Conservation (phyloP, 2,113 vertebrate species). For the Urocynchramus pylzowi region DNA sequence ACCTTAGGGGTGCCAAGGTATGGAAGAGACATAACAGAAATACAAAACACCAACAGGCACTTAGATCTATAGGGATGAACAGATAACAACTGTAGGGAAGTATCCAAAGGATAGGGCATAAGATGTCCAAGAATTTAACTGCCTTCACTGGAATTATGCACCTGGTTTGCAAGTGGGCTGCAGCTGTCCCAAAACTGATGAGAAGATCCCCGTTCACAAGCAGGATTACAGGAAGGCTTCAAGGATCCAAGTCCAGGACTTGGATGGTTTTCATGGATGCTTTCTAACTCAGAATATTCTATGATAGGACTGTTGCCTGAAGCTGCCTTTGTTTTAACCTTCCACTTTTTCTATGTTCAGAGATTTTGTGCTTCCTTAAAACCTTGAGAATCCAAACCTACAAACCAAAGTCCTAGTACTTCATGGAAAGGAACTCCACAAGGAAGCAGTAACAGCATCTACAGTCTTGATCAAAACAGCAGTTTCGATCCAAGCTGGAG, state of each 20-base stretch:
- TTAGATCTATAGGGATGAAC: background rate
- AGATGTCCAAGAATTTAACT: background rate
- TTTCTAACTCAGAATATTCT: background rate
- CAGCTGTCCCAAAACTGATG: background rate
- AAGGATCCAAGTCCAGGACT: background rate
- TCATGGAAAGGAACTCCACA: background rate
- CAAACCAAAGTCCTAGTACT: background rate
- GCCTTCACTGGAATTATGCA: background rate
- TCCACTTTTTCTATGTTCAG: background rate
- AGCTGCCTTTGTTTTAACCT: background rate
- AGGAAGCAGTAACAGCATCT: background rate
- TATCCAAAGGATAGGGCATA: background rate
- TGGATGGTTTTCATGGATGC: background rate
- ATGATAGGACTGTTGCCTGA: background rate
- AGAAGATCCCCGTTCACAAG: background rate
- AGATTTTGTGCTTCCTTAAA: background rate
- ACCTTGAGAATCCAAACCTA: background rate
- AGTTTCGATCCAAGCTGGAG: background rate
- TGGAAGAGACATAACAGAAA: background rate
- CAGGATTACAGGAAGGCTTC: background rate
- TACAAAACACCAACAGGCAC: background rate
- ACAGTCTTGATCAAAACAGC: background rate
- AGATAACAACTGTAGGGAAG: background rate
- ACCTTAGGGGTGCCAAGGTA: background rate
- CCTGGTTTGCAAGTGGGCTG: background rate